A percentile compares a stretch with the other conserved stretches of the same genome.
Evolutionary conservation across 2,888 invertebrate genomes (phyloP).

Genomic region (Fissipunctia ypsillon): DNA sequence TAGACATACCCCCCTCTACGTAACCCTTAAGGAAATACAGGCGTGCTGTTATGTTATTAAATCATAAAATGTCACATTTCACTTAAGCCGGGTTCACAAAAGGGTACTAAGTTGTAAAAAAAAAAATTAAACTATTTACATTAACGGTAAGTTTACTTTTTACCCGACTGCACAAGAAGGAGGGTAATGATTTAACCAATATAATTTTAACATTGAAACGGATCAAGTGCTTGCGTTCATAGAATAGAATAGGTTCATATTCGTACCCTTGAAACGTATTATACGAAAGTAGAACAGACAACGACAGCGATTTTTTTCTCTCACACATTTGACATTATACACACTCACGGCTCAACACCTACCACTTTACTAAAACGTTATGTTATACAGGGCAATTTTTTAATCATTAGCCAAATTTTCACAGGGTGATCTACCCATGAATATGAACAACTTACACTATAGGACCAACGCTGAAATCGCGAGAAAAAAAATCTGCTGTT

Average conservation of each 20-base stretch:
- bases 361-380: not conserved
- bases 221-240: not conserved
- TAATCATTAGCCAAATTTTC: too few relatives aligned
- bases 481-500: too few relatives aligned
- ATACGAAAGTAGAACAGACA: not conserved
- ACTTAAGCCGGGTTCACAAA: not conserved
- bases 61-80: not conserved
- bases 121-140: too few relatives aligned
- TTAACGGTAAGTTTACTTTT: not conserved
- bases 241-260: too few relatives aligned
- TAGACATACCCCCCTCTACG: too few relatives aligned
- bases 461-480: too few relatives aligned
- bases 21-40: too few relatives aligned
- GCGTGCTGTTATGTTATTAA: not conserved
- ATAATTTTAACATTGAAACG: not conserved
- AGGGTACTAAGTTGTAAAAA: not conserved
- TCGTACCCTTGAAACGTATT: not conserved
- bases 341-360: not conserved
- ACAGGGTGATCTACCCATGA: too few relatives aligned
- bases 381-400: too few relatives aligned
- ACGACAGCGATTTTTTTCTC: not conserved
- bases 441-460: too few relatives aligned
- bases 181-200: not conserved
- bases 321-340: not conserved
- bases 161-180: not conserved